Evolutionary conservation across 2,888 invertebrate genomes (phyloP), one percentile per base, ranked within the genome.

Genomic region (Diploptera punctata): DNA sequence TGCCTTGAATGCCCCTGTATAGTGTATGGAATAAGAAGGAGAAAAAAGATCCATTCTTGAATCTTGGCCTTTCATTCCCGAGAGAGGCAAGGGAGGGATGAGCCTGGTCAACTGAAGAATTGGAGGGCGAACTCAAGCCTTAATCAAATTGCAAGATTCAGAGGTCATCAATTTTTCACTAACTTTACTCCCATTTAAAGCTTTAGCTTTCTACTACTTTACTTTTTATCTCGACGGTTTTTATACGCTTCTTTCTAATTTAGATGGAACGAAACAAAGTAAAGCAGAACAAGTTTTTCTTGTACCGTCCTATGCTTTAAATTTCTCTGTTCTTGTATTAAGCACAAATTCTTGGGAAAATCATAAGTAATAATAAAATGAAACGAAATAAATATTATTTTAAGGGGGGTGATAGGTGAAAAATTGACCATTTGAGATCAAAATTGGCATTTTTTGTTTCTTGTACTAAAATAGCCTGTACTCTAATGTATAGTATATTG

Each of bases 91-190:
- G 29, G 57, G 57, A 31, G 24, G 7, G 52, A 52, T 1, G 2
- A 33, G 2, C 26, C 29, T 31, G 57, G 57, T 0, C 29, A 29
- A 26, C 13, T 26, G 16, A 1, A 54, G 54, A 54, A 54, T 9
- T 10, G 33, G n/a, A 33, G 10, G 10, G 33, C 5, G 33, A 33
- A 33, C 7, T 7, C 33, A 7, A 7, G 24, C 16, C 24, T 2
- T 57, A 57, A 57, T 57, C 31, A 57, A 57, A 57, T 57, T 29
- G 57, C 57, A 29, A 29, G 57, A 31, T 2, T 57, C 54, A 57
- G n/a, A 57, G 29, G 29, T 57, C 57, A 57, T 57, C 29, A 57
- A 57, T 57, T 57, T 57, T 57, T 57, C 57, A 57, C 0, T 3
- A 1, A 57, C 57, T 57, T 57, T 52, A 24, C 52, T 52, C 24